Percentiles rank a stretch among this genome's conserved stretches.
phyloP scores from a whole-genome alignment of 2,797 vertebrate species.

The Ficedula albicollis region DNA sequence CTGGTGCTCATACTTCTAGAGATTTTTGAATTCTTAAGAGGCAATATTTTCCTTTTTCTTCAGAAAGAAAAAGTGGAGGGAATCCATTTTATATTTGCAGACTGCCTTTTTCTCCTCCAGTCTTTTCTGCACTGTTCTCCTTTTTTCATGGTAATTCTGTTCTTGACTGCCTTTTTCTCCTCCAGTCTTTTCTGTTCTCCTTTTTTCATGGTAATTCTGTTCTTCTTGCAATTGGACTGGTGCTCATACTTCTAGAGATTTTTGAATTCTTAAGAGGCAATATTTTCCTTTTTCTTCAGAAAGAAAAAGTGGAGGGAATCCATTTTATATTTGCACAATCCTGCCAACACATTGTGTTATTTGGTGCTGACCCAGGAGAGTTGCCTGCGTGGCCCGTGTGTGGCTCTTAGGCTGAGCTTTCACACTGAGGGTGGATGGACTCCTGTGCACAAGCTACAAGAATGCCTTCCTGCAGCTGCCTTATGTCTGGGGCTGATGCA shows the following conservation, averaged over 20 bases:
- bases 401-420: background rate
- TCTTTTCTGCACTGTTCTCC: too few species aligned
- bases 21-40: background rate
- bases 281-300: background rate
- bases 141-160: too few species aligned
- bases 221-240: background rate
- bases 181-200: too few species aligned
- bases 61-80: background rate
- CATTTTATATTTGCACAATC: background rate
- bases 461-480: accelerated
- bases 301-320: background rate
- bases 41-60: background rate
- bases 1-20: background rate
- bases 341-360: accelerated
- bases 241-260: background rate
- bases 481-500: background rate
- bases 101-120: too few species aligned
- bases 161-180: too few species aligned
- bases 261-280: background rate
- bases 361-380: background rate
- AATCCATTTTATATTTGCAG: background rate
- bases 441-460: background rate
- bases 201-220: background rate
- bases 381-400: background rate
- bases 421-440: background rate